Base-by-base conservation (phyloP, 2,113 vertebrate species). In the Lathamus discolor region DNA sequence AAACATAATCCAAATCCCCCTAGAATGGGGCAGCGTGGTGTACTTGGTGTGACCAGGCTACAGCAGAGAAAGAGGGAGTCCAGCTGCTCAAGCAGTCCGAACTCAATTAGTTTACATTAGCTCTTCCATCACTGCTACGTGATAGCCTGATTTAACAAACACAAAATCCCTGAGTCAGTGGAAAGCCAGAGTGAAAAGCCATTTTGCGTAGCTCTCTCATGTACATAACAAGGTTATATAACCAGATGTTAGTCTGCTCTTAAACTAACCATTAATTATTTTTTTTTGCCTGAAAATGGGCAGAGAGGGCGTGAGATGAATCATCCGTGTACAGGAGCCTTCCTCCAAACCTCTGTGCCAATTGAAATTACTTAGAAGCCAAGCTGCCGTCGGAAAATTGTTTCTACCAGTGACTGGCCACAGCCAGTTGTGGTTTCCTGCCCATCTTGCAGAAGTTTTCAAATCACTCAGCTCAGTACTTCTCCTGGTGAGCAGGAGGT, bases 81-180 rank as follows among this genome's bases (percentile, higher is more conserved):
- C 86, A 95, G 81, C 79, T 95, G 83, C 61, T 90, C 74, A 75
- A 89, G 83, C 49, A 66, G 76, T 15, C 61, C 27, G 79, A 73
- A 73, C 63, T 86, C 84, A 93, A 70, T 97, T 78, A 93, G 64
- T 79, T 94, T 79, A 83, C 24, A 48, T 91, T 76, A 52, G 81
- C 68, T 77, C 85, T 89, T 93, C 68, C 89, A 79, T 59, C 3
- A 15, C 44, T 69, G 54, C 83, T 82, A 2, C 0, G 3, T 39
- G 73, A 87, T 62, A 28, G 64, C 28, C 72, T 7, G 20, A 63
- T 83, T 88, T 67, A 90, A 86, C 96, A 97, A 97, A 96, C 78
- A 95, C 49, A 90, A 69, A 96, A 92, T 44, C 57, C 92, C 96
- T 83, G 74, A 96, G 87, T 96, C 95, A 96, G 94, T 93, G 88